These are phyloP conservation scores for Centropyge bicolor DNA, from an alignment of 2,797 vertebrate genomes.

Conservation along the genomic window DNA sequence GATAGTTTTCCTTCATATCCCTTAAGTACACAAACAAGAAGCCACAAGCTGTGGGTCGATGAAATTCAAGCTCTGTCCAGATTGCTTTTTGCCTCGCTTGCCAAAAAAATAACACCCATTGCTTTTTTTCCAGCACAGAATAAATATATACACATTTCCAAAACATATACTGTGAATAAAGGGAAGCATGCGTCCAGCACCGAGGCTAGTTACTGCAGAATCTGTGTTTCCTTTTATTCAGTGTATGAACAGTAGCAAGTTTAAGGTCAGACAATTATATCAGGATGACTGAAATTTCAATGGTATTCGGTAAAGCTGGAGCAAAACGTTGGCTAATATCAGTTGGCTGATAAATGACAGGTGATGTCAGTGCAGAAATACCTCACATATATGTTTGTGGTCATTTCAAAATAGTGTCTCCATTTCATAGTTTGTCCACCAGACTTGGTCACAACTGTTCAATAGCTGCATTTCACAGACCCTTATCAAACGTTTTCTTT, in stretches of 20 bases:
- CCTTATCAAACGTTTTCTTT: background rate
- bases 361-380: too few species aligned
- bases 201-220: too few species aligned
- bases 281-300: too few species aligned
- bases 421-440: too few species aligned
- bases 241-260: background rate
- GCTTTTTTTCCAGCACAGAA: background rate
- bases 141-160: background rate
- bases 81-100: background rate
- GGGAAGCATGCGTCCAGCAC: too few species aligned
- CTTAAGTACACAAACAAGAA: constrained; percentile 40
- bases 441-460: background rate
- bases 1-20: background rate
- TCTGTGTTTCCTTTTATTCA: too few species aligned
- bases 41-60: constrained; percentile 20
- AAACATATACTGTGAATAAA: background rate
- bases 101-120: background rate
- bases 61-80: constrained; percentile 1
- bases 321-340: too few species aligned
- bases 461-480: background rate
- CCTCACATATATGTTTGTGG: too few species aligned
- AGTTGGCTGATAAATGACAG: too few species aligned
- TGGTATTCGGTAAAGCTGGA: too few species aligned
- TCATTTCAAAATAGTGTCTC: too few species aligned
- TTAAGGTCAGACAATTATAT: background rate